Base-by-base conservation (phyloP, 2,888 invertebrate genomes). In the Synergus gifuensis region DNA sequence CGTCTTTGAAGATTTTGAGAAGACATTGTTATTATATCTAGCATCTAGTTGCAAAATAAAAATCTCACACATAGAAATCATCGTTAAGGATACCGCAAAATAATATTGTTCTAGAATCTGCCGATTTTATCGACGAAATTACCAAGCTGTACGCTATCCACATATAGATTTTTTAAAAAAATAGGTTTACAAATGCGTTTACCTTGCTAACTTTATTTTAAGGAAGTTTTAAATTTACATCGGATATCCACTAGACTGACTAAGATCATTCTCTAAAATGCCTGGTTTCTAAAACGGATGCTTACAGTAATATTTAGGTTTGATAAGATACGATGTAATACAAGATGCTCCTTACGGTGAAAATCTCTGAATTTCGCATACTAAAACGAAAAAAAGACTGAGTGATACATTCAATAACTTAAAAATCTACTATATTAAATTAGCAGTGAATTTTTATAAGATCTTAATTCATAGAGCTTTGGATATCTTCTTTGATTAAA, bases 331-430 rank as follows among this genome's bases (percentile, higher is more conserved):
- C 11, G 11, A 60, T 64, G 62, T 22, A 40, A 64, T 36, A 64
- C 11, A 40, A 44, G 42, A 67, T 67, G 66, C 42, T 67, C 44
- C 42, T 67, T 67, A 44, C 66, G 66, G 11, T 44, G 66, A 67
- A 44, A 22, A 22, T 60, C 60, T 60, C 22, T 5, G 60, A 60
- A 67, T 67, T 67, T 18, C 1, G 18, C 44, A 42, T 18, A 66
- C n/a, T 64, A 40, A n/a, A 64, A 40, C 54, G 54, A 64, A 40
- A 18, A 42, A 42, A 44, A 42, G 42, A 44, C 42, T 66, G 42
- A 42, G n/a, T 66, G 18, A 42, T 40, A 40, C 36, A n/a, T 64
- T n/a, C 36, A 64, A 64, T 40, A 40, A 16, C n/a, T 64, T 40
- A 28, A 64, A 40, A 36, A n/a, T 40, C 36, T n/a, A 64, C 40